phyloP scores from a whole-genome alignment of 1,140 invertebrate genomes.

The Eumaeus atala region DNA sequence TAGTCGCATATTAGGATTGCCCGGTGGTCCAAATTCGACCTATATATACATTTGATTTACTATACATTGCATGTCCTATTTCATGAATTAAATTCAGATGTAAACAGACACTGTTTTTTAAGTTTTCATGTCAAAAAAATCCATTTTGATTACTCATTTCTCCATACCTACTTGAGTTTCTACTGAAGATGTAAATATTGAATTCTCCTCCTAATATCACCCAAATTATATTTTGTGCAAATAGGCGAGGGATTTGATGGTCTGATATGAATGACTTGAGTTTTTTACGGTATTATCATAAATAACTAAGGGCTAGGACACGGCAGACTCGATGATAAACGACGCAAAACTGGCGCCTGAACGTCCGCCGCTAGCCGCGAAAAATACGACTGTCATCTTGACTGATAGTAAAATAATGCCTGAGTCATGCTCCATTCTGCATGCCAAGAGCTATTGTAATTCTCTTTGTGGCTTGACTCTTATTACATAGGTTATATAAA shows the following conservation, averaged over 20 bases:
- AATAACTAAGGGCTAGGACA: conserved; percentile 59
- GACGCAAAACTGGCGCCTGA: conserved; percentile 56
- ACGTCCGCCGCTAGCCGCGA: conserved; percentile 63
- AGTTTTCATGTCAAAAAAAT: no score
- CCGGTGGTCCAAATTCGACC: no score
- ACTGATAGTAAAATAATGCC: conserved; percentile 68
- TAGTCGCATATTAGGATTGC: no score
- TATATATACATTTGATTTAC: no score
- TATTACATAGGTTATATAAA: conserved; percentile 50
- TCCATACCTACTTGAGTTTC: no score
- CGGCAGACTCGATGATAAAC: conserved; percentile 64
- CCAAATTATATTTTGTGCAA: conserved; percentile 6
- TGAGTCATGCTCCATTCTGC: conserved; percentile 61
- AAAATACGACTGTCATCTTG: conserved; percentile 72
- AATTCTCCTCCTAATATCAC: no score
- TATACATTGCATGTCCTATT: no score
- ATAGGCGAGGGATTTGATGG: conserved; percentile 20
- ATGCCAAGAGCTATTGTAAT: conserved; percentile 57
- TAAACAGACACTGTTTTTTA: no score
- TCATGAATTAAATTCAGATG: no score
- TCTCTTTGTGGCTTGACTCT: conserved; percentile 46
- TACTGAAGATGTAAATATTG: no score
- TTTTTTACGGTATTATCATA: conserved; percentile 55
- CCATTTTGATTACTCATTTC: no score
- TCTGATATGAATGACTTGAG: conserved; percentile 44